Base-by-base conservation (phyloP, 2,113 vertebrate species). In the Brienomyrus brachyistius region DNA sequence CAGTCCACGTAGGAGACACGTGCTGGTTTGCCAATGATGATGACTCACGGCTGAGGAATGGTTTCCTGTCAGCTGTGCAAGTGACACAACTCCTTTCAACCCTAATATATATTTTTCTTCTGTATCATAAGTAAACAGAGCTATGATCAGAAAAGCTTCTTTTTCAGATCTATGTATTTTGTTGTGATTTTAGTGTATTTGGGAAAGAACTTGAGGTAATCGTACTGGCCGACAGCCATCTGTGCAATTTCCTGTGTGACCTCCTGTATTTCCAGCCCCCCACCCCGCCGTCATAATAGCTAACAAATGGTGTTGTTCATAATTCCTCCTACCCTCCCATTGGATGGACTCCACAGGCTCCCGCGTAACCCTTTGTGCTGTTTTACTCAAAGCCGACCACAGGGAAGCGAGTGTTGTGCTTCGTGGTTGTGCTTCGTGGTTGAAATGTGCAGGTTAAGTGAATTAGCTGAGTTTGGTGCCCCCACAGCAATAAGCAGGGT, bases 261-360 rank as follows among this genome's bases (percentile, higher is more conserved):
- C 62, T n/a, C n/a, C 88, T 74, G 13, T 27, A 74, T 59, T 74
- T 50, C 45, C 88, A 47, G 8, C 62, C n/a, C 19, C 47, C 62
- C 45, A 17, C 62, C n/a, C 62, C 13, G 74, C 10, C 3, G 10
- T 59, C 40, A 62, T 88, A 88, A 88, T 88, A 27, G 15, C 88
- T 88, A 88, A 88, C 45, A 88, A 88, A 77, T 88, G 88, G 47
- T 43, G 47, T 35, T 40, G 48, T 40, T 80, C 59, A 31, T 47
- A 84, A n/a, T 23, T 45, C 45, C 85, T 86, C 15, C 56, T 9
- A 5, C 17, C 17, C 19, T 31, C 27, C 1, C 13, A 27, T 2
- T 27, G 27, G 27, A 82, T 19, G 1, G 21, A 21, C 56, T 51
- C 23, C 56, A 43, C 27, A 45, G 54, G 35, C 87, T n/a, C 31